Conservation (phyloP, 1,140 invertebrate genomes). For the Micrasema longulum region DNA sequence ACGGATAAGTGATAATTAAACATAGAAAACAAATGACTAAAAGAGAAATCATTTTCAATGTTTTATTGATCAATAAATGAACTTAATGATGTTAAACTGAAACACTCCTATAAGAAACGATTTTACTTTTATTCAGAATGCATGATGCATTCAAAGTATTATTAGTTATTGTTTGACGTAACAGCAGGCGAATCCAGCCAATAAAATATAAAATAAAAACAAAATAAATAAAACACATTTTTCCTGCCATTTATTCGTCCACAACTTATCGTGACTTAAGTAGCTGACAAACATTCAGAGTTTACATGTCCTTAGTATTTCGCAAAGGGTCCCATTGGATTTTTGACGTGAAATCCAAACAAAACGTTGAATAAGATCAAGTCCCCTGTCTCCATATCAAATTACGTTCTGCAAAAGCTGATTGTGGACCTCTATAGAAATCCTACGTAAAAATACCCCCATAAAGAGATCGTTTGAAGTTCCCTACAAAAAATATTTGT, state of each 20-base stretch:
- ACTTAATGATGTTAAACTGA: too few relatives aligned
- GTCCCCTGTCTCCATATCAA: conserved; percentile 36
- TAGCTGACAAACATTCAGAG: conserved; percentile 17
- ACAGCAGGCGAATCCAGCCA: not conserved
- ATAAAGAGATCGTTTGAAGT: conserved; percentile 42
- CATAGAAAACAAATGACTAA: too few relatives aligned
- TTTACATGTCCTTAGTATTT: conserved; percentile 8
- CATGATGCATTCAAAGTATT: too few relatives aligned
- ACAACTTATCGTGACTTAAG: conserved; percentile 19
- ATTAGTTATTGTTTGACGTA: too few relatives aligned
- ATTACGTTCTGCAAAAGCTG: conserved; percentile 47
- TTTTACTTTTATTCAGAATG: too few relatives aligned
- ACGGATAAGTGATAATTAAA: too few relatives aligned
- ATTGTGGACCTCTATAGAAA: conserved; percentile 42
- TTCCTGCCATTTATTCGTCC: conserved; percentile 6
- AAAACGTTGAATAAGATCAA: conserved; percentile 42
- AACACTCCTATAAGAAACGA: too few relatives aligned
- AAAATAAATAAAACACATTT: not conserved
- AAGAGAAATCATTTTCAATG: too few relatives aligned
- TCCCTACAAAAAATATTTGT: conserved; percentile 17
- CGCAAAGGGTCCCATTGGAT: conserved; percentile 1
- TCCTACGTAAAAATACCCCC: conserved; percentile 40
- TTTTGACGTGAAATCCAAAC: conserved; percentile 43
- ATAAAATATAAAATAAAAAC: not conserved
- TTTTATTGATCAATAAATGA: too few relatives aligned